phyloP scores from a whole-genome alignment of 2,888 invertebrate species.

The Leptinotarsa peninsularis region DNA sequence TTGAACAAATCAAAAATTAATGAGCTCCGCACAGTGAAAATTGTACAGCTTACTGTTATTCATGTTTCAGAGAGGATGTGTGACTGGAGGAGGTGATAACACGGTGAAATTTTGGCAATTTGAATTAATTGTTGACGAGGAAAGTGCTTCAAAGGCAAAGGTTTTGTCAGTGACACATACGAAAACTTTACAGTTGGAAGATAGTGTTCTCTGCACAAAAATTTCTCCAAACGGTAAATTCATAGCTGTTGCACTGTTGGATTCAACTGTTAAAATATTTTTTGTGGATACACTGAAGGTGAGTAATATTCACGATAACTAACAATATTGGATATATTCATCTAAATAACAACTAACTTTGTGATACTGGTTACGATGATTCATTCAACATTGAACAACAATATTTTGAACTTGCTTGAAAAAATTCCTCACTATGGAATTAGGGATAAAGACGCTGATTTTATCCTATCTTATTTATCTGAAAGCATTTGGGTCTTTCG shows the following conservation, averaged over 20 bases:
- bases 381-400: too few species aligned
- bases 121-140: constrained; percentile 80
- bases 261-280: constrained; percentile 95
- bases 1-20: too few species aligned
- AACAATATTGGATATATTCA: not conserved
- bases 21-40: too few species aligned
- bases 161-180: constrained; percentile 83
- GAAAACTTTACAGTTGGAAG: constrained; percentile 87
- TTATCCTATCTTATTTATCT: too few species aligned
- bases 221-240: constrained; percentile 89
- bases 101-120: constrained; percentile 96
- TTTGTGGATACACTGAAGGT: constrained; percentile 95
- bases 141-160: constrained; percentile 74
- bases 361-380: too few species aligned
- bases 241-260: constrained; percentile 89
- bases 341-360: too few species aligned
- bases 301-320: constrained; percentile 43
- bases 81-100: constrained; percentile 89
- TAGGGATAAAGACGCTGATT: too few species aligned
- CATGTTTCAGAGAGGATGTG: constrained; percentile 77
- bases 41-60: constrained; percentile 4
- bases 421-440: too few species aligned
- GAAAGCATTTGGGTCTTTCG: too few species aligned
- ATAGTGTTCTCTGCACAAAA: constrained; percentile 85
- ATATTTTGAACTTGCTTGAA: too few species aligned